Conservation (phyloP, 2,797 vertebrate species). For the Helarctos malayanus region DNA sequence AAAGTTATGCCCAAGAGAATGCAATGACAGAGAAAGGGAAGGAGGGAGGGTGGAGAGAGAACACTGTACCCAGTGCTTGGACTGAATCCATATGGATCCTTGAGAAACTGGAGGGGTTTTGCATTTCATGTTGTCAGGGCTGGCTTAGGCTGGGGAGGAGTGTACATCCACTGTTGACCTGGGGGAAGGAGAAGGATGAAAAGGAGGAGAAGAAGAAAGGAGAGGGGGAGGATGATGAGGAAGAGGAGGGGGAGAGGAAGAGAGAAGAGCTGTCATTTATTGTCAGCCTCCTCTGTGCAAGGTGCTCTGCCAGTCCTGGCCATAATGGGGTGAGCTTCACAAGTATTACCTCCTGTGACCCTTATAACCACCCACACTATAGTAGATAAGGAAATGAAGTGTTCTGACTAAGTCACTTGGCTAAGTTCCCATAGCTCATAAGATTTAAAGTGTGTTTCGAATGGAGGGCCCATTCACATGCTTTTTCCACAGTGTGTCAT, state of each 20-base stretch:
- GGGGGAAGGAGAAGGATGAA: not conserved
- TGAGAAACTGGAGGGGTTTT: not conserved
- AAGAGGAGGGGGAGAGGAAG: not conserved
- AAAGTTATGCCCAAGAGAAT: not conserved
- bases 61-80: no score
- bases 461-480: not conserved
- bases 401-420: not conserved
- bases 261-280: not conserved
- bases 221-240: not conserved
- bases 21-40: not conserved
- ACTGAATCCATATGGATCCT: not conserved
- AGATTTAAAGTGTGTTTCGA: constrained; percentile 31
- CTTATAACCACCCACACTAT: not conserved
- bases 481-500: not conserved
- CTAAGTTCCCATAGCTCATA: not conserved
- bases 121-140: not conserved
- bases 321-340: not conserved
- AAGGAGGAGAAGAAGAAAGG: not conserved
- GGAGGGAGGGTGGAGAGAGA: not conserved
- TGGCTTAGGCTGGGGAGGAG: not conserved
- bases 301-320: not conserved
- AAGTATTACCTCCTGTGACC: not conserved
- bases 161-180: not conserved
- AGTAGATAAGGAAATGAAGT: not conserved
- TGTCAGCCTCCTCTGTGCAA: not conserved